Conservation (phyloP, 1,140 invertebrate genomes). For the Megalopta genalis region DNA sequence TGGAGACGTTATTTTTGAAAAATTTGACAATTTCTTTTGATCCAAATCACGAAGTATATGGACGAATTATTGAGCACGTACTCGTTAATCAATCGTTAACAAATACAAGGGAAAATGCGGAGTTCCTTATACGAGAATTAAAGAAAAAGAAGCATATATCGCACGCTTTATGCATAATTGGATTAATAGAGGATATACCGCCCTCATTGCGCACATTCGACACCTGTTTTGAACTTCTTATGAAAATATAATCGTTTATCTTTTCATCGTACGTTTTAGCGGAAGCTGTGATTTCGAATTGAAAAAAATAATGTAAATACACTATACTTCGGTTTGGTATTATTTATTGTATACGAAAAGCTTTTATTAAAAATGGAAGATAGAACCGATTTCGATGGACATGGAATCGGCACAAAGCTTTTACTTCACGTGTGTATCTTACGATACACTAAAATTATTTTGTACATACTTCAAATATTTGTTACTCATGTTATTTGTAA, state of each 20-base stretch:
- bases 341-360: background rate
- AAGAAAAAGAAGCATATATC: conserved; percentile 70
- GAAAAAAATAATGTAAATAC: background rate
- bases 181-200: conserved; percentile 72
- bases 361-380: background rate
- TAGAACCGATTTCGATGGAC: background rate
- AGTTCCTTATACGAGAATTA: conserved; percentile 71
- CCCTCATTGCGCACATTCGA: conserved; percentile 73
- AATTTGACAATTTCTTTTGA: conserved; percentile 73
- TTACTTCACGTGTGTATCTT: background rate
- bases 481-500: conserved; percentile 28
- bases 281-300: conserved; percentile 29
- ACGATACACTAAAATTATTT: background rate
- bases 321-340: background rate
- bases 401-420: background rate
- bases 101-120: conserved; percentile 69
- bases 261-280: background rate
- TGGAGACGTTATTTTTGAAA: conserved; percentile 76
- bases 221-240: conserved; percentile 70
- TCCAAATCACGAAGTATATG: conserved; percentile 73
- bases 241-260: conserved; percentile 64
- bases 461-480: conserved; percentile 37
- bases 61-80: conserved; percentile 73
- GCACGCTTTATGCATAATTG: conserved; percentile 73
- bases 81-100: conserved; percentile 71